Conservation (phyloP, 2,113 vertebrate species). For the Hemicordylus capensis region DNA sequence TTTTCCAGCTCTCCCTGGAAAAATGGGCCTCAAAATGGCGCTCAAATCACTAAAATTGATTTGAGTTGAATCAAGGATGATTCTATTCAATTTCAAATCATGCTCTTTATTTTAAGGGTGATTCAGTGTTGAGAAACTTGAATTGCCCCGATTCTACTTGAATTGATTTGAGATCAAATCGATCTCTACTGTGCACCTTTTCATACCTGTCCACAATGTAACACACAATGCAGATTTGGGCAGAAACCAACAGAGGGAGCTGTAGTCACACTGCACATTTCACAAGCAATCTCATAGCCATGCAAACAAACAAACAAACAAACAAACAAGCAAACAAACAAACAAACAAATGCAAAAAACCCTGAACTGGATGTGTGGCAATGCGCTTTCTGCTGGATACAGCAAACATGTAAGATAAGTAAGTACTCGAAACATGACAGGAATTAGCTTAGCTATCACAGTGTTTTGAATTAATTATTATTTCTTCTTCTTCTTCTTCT, state of each 20-base stretch:
- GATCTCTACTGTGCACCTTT: too few relatives aligned
- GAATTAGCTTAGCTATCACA: neutral
- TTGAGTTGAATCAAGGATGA: too few relatives aligned
- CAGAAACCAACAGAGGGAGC: constrained; percentile 17
- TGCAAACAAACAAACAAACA: neutral
- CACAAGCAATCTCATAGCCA: neutral
- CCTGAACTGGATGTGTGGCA: neutral
- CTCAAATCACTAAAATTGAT: too few relatives aligned
- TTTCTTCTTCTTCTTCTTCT: neutral
- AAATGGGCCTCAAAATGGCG: too few relatives aligned
- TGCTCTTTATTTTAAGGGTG: too few relatives aligned
- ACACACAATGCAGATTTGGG: neutral
- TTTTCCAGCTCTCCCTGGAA: too few relatives aligned
- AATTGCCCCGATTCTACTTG: too few relatives aligned
- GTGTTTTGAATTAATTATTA: neutral
- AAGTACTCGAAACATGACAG: neutral
- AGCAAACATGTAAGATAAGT: neutral
- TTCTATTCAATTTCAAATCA: too few relatives aligned
- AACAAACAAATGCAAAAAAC: neutral
- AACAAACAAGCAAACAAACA: neutral
- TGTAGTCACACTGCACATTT: neutral
- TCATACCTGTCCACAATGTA: neutral
- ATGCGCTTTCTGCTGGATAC: neutral
- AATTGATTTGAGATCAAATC: too few relatives aligned
- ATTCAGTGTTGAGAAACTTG: too few relatives aligned